These are phyloP conservation scores for Chrysolina americana DNA, from an alignment of 2,888 invertebrate genomes.

Conservation along the genomic window DNA sequence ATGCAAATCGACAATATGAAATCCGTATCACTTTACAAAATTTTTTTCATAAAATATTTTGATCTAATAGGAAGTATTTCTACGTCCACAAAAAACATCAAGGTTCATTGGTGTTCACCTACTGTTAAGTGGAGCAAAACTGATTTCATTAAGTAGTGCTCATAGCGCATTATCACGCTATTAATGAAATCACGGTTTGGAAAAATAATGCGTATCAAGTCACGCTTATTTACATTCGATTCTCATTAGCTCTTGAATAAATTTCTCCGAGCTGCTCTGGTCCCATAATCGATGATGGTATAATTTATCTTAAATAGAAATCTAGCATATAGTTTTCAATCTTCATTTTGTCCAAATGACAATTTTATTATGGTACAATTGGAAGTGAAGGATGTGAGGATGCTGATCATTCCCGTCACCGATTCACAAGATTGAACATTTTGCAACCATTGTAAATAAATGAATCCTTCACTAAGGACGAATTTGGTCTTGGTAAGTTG, in stretches of 20 bases:
- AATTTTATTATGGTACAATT: too few species aligned
- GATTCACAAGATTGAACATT: too few species aligned
- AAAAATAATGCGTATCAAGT: not conserved
- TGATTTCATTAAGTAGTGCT: conserved; percentile 12
- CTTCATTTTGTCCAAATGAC: too few species aligned
- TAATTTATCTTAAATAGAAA: not conserved
- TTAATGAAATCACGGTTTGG: conserved; percentile 12
- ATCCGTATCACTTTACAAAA: too few species aligned
- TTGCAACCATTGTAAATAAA: too few species aligned
- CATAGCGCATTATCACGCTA: conserved; percentile 19
- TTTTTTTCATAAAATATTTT: too few species aligned
- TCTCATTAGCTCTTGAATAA: not conserved
- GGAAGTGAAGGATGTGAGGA: too few species aligned
- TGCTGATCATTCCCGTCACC: too few species aligned
- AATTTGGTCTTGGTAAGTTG: too few species aligned
- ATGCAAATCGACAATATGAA: too few species aligned
- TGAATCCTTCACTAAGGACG: too few species aligned
- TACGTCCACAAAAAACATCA: conserved; percentile 10
- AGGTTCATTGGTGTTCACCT: conserved; percentile 20
- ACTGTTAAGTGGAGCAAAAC: conserved; percentile 23
- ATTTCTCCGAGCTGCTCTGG: not conserved
- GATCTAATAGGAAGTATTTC: not conserved
- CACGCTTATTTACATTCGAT: not conserved
- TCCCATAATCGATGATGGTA: not conserved
- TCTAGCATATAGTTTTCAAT: too few species aligned